Percentiles rank a stretch among this genome's conserved stretches.
Conservation (phyloP, 1,140 invertebrate species). For the Zaprionus camerounensis region DNA sequence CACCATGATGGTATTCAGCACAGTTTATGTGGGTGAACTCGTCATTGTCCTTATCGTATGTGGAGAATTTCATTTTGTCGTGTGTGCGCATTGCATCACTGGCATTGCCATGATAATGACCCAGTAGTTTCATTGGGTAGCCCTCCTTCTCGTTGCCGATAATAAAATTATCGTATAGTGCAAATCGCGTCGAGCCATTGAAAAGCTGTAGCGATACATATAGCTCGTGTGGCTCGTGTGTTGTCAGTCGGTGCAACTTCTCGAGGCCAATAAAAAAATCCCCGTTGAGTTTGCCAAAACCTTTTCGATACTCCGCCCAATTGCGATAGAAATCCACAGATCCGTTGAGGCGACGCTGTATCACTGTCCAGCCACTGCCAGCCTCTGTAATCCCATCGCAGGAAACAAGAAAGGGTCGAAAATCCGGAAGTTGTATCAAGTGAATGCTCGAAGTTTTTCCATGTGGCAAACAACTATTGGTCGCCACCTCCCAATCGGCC, state of each 20-base stretch:
- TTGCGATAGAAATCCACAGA: conserved; percentile 87
- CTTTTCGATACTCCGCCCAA: conserved; percentile 88
- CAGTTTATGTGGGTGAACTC: conserved; percentile 86
- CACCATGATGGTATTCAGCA: conserved; percentile 87
- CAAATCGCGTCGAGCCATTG: conserved; percentile 85
- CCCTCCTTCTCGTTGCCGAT: conserved; percentile 87
- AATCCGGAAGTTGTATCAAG: conserved; percentile 54
- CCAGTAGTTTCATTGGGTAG: conserved; percentile 88
- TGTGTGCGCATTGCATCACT: conserved; percentile 67
- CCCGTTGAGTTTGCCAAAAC: conserved; percentile 87
- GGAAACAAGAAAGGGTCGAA: conserved; percentile 61
- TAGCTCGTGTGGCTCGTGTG: conserved; percentile 86
- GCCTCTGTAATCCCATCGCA: conserved; percentile 55
- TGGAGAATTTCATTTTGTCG: conserved; percentile 74
- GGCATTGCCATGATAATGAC: conserved; percentile 84
- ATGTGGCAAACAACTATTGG: conserved; percentile 56
- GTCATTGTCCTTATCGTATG: conserved; percentile 87
- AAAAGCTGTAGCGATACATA: conserved; percentile 88
- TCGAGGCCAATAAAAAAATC: conserved; percentile 88
- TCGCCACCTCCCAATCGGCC: conserved; percentile 67
- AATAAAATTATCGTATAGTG: conserved; percentile 88
- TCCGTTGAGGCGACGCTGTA: conserved; percentile 88
- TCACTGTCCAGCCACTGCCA: conserved; percentile 86
- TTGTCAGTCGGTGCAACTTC: conserved; percentile 86
- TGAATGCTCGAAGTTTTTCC: conserved; percentile 51